Conservation (phyloP, 2,113 vertebrate genomes). For the Sturnira hondurensis region DNA sequence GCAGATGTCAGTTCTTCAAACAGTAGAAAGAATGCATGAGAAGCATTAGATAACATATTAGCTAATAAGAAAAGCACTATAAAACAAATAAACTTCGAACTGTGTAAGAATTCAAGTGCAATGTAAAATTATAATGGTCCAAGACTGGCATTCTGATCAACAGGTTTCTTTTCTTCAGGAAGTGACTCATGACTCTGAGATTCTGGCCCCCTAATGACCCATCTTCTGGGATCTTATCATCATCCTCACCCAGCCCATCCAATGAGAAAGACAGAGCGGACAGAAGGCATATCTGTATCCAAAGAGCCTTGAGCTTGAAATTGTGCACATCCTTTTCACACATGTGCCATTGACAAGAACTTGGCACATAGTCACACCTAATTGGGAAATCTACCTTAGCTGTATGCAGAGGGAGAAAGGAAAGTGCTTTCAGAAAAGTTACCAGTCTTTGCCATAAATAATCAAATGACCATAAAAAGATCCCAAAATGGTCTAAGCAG, state of each 20-base stretch:
- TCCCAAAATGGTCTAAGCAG: neutral
- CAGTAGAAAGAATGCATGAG: neutral
- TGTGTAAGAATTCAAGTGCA: neutral
- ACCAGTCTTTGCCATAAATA: neutral
- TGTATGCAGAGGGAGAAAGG: neutral
- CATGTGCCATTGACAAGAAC: neutral
- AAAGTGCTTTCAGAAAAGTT: neutral
- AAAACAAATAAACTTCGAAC: neutral
- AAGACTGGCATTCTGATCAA: neutral
- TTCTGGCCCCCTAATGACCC: neutral
- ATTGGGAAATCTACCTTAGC: neutral
- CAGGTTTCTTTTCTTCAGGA: neutral
- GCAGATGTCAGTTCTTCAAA: neutral
- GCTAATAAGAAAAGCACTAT: neutral
- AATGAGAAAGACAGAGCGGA: neutral
- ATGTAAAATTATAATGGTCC: neutral
- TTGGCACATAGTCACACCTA: neutral
- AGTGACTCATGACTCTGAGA: neutral
- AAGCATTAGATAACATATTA: neutral
- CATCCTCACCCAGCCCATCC: neutral
- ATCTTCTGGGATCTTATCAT: neutral
- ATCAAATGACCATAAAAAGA: neutral
- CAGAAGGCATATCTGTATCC: neutral
- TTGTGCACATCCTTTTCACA: rapidly evolving
- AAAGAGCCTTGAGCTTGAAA: neutral